Conservation (phyloP, 2,113 vertebrate species). For the Chaetura pelagica region DNA sequence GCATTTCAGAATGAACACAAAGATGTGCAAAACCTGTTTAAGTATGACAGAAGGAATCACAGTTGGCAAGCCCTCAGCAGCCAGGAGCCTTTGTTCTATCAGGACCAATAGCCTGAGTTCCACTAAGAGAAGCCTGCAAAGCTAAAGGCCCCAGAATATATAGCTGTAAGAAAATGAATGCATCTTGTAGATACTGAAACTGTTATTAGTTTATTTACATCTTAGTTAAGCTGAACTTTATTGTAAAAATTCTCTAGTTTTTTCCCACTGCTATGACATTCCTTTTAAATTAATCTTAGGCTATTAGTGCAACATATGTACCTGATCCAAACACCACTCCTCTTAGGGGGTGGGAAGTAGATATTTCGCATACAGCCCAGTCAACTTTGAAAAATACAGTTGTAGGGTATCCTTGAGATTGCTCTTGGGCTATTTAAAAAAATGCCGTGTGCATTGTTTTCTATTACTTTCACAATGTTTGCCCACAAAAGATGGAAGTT, state of each 20-base stretch:
- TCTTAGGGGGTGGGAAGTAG: accelerated
- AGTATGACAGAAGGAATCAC: neutral
- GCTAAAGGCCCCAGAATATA: neutral
- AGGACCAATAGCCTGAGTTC: neutral
- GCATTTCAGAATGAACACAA: neutral
- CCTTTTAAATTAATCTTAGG: neutral
- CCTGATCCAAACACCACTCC: neutral
- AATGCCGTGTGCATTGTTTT: neutral
- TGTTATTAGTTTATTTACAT: neutral
- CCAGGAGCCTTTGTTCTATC: neutral
- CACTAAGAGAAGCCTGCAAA: neutral
- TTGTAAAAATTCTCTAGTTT: neutral
- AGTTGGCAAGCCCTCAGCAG: neutral
- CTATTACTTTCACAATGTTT: neutral
- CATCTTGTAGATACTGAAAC: neutral
- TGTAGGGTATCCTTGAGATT: neutral
- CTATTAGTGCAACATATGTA: neutral
- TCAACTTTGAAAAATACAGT: neutral
- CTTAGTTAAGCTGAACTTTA: neutral
- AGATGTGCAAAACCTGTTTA: neutral
- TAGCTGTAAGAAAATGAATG: neutral
- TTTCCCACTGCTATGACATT: neutral
- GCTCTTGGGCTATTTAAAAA: neutral
- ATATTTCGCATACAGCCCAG: neutral
- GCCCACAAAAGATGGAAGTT: neutral